Percentiles rank a stretch among this genome's conserved stretches.
These are phyloP conservation scores for Cyclina sinensis DNA, from an alignment of 1,140 invertebrate genomes.

Conservation along the genomic window DNA sequence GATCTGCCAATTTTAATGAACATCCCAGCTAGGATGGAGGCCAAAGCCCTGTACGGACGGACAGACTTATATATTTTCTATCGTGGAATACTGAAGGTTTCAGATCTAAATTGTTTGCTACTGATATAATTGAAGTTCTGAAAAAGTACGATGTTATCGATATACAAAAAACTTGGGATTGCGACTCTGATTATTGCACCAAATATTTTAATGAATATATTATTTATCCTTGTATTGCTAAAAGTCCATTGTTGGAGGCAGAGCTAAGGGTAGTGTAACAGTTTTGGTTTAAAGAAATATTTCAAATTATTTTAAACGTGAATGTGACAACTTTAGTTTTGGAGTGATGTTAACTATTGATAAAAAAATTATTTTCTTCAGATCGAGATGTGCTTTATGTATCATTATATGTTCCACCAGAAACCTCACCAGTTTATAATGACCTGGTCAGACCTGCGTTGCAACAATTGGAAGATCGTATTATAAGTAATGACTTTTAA, in stretches of 20 bases:
- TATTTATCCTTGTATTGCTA: slow-evolving; percentile 6
- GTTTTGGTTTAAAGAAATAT: background rate
- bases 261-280: background rate
- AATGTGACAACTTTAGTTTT: slow-evolving; percentile 26
- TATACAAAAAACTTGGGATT: slow-evolving; percentile 18
- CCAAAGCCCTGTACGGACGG: slow-evolving; percentile 15
- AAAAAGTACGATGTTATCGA: background rate
- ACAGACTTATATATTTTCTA: slow-evolving; percentile 7
- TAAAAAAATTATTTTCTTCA: background rate
- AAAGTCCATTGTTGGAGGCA: slow-evolving; percentile 6
- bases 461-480: background rate
- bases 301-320: slow-evolving; percentile 23
- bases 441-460: background rate
- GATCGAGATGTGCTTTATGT: background rate
- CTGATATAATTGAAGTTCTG: background rate
- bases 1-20: background rate
- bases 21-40: slow-evolving; percentile 13
- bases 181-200: background rate
- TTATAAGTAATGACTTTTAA: slow-evolving; percentile 12
- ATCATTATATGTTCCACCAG: background rate
- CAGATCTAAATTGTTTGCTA: slow-evolving; percentile 6
- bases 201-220: slow-evolving; percentile 15
- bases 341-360: slow-evolving; percentile 23
- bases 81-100: slow-evolving; percentile 17
- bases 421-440: background rate